Base-by-base conservation (phyloP, 2,888 invertebrate genomes). In the Nomada flava region DNA sequence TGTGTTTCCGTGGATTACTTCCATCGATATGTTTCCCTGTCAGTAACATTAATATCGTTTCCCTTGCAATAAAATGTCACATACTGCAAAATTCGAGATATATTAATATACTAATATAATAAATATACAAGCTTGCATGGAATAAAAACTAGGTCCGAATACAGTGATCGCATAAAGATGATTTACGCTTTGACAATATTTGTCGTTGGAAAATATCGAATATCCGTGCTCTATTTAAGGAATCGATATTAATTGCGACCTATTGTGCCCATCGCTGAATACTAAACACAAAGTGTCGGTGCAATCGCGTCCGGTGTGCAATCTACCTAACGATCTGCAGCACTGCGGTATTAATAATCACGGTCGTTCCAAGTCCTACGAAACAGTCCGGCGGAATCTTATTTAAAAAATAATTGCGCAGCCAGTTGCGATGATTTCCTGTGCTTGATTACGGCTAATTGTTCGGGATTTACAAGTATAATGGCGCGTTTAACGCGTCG, bases 381-480 rank as follows among this genome's bases (percentile, higher is more conserved):
- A 90, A 89, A 88, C 88, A 90, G 90, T 90, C 89, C 88, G 84
- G 87, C 87, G 90, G 92, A 88, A 92, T 92, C 92, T 92, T 93
- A 93, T 93, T 93, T 93, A 92, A 93, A 36, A 92, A 93, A 93
- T 93, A 93, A 93, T 93, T 93, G 91, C 93, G 91, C 87, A 87
- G 89, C 88, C 89, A 84, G 88, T 86, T 85, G 82, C 86, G 87
- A 88, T 84, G 84, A 90, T 92, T 93, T 93, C 93, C 93, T 92
- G 93, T 92, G 89, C 91, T 90, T 93, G 93, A 93, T 93, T 93
- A 92, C 92, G 91, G 92, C 91, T 93, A 93, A 93, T 93, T 93
- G 92, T 93, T 92, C 89, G 89, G 87, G 91, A 93, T 93, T 93
- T 93, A 92, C 92, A 93, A 93, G 93, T 93, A 93, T 93, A 93